Base-by-base conservation (phyloP, 2,888 invertebrate species). In the Drosophila testacea region DNA sequence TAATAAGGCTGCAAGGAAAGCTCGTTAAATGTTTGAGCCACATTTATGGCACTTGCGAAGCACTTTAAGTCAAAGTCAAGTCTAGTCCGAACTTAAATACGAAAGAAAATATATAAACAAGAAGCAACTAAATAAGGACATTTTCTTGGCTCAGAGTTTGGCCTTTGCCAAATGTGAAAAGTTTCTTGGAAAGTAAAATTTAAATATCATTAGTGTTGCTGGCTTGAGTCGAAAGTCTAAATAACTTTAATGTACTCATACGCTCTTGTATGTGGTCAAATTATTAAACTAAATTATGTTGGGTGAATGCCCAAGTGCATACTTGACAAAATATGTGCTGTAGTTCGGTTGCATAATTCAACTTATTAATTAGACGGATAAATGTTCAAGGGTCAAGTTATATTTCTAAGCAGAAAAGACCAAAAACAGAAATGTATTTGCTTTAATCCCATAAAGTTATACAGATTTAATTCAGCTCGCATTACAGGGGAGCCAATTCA, bases 201-300 rank as follows among this genome's bases (percentile, higher is more conserved):
- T 89, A 83, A 87, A 83, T 84, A 78, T 75, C 79, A 75, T 89
- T 78, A 83, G 79, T 77, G 68, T 83, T 69, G 66, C 4, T 30
- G 68, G 62, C 11, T 11, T 13, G 7, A 64, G 66, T 64, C 52
- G 52, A 61, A 42, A 56, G 48, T 60, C 42, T 51, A 74, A 63
- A 50, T 55, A 76, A 69, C 74, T 69, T 69, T 63, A 70, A 63
- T 69, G 44, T 41, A 54, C 71, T 61, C 70, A 67, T 62, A 62
- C 47, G 57, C n/a, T 55, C 39, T 36, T 44, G 44, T 22, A 48
- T 51, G 51, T 64, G 61, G 48, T 77, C 38, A 38, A 71, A 64
- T 67, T 51, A 56, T 59, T 62, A 48, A 85, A 66, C 61, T 42
- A 63, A 79, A 73, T 82, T 66, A 71, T 66, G 55, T 38, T 47